Evolutionary conservation across 2,888 invertebrate genomes (phyloP).

Genomic region (Morpho deidamia): DNA sequence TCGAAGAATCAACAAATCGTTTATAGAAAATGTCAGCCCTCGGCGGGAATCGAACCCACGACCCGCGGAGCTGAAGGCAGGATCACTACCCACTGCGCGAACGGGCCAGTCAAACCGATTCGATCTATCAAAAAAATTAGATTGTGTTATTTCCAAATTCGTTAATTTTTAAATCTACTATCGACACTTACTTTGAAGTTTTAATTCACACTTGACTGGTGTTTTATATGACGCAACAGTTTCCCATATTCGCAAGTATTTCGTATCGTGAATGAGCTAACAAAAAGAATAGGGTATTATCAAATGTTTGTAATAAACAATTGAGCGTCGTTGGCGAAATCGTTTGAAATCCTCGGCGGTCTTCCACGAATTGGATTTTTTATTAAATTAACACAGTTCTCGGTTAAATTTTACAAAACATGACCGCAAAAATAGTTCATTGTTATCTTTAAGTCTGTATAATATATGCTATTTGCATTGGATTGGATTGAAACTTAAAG

Average conservation of each 20-base stretch:
- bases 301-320: slow-evolving; percentile 1
- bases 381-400: not conserved
- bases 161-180: not conserved
- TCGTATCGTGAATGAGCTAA: slow-evolving; percentile 2
- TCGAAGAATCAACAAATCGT: too few relatives aligned
- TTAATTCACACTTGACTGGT: slow-evolving; percentile 1
- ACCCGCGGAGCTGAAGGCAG: too few relatives aligned
- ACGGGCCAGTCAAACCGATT: too few relatives aligned
- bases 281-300: slow-evolving; percentile 2
- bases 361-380: not conserved
- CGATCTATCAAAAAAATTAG: too few relatives aligned
- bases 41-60: too few relatives aligned
- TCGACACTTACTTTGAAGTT: not conserved
- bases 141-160: too few relatives aligned
- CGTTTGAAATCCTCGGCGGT: not conserved
- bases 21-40: too few relatives aligned
- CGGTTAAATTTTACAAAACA: not conserved
- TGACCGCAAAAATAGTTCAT: not conserved
- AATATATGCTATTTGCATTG: too few relatives aligned
- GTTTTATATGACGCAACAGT: slow-evolving; percentile 2
- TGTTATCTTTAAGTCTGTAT: too few relatives aligned
- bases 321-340: not conserved
- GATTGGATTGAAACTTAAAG: too few relatives aligned
- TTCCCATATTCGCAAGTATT: slow-evolving; percentile 5
- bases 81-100: too few relatives aligned